Evolutionary conservation across 1,140 invertebrate genomes (phyloP), one percentile per base, ranked within the genome.

Genomic region (Liolophura sinensis): DNA sequence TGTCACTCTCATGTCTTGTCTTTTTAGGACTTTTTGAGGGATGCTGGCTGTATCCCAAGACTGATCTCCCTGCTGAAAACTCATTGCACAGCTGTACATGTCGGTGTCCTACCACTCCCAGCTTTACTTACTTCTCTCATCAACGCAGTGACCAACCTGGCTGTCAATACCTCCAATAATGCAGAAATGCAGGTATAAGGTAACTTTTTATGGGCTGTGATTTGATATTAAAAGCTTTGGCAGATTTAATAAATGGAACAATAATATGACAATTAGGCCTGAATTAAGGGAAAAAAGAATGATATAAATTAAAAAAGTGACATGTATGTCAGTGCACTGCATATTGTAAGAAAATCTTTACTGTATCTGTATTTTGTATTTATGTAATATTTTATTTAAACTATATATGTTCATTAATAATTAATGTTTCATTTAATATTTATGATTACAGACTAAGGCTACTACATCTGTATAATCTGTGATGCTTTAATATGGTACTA

Each of bases 141-240:
- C 25, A 81, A 83, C 61, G 85, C 87, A 22, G 74, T 88, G 31
- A 86, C 85, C 54, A 89, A 89, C 73, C 74, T 89, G 56, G 83
- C 88, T 16, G 73, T 87, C 20, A 88, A 88, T 68, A 65, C 68
- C 51, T n/a, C 47, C 79, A 83, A 75, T 40, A 40, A 40, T 40
- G 31, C 31, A 40, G 31, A 40, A 40, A 40, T 40, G 31, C 31
- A 40, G 31, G 15, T 62, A 25, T 24, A 24, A 63, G 6, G 15
- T 16, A 54, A 25, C 46, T 61, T 49, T 50, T 22, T n/a, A 61
- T 47, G n/a, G 48, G 20, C 20, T 61, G n/a, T 12, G n/a, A 40
- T 6, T 46, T 61, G 4, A 6, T 50, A 16, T 14, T 60, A 60
- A 16, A 12, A 15, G 40, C 47, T 40, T 60, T 16, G 15, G 14